phyloP scores from a whole-genome alignment of 2,888 invertebrate species.

The Nomada lathburiana region DNA sequence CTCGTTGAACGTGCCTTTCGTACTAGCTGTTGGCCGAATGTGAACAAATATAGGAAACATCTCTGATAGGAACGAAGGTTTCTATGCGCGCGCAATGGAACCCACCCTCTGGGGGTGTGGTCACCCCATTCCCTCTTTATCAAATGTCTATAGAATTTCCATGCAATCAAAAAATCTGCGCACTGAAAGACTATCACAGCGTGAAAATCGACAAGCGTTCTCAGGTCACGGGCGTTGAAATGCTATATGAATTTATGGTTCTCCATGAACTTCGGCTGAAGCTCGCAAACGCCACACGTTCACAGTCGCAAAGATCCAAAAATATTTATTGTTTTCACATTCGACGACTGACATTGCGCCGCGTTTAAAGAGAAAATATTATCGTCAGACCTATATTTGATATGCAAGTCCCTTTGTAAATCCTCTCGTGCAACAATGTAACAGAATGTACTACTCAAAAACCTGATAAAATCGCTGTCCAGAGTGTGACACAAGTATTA shows the following conservation, averaged over 20 bases:
- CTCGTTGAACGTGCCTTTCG: slow-evolving; percentile 40
- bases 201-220: slow-evolving; percentile 23
- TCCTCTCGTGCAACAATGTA: too few species aligned
- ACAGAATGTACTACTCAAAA: too few species aligned
- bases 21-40: slow-evolving; percentile 53
- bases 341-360: too few species aligned
- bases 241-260: slow-evolving; percentile 11
- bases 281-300: too few species aligned
- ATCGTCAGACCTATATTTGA: too few species aligned
- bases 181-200: slow-evolving; percentile 19
- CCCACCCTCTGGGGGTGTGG: slow-evolving; percentile 78
- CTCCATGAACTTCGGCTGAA: too few species aligned
- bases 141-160: slow-evolving; percentile 54
- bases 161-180: slow-evolving; percentile 44
- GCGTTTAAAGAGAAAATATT: too few species aligned
- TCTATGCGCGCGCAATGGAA: slow-evolving; percentile 75
- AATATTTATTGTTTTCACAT: too few species aligned
- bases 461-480: too few species aligned
- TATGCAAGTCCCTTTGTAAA: too few species aligned
- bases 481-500: too few species aligned
- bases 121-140: slow-evolving; percentile 67
- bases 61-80: slow-evolving; percentile 63
- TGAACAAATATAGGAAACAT: slow-evolving; percentile 50
- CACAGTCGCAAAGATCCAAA: too few species aligned
- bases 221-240: not conserved